phyloP scores from a whole-genome alignment of 2,113 vertebrate species.

The Aviceda subcristata region DNA sequence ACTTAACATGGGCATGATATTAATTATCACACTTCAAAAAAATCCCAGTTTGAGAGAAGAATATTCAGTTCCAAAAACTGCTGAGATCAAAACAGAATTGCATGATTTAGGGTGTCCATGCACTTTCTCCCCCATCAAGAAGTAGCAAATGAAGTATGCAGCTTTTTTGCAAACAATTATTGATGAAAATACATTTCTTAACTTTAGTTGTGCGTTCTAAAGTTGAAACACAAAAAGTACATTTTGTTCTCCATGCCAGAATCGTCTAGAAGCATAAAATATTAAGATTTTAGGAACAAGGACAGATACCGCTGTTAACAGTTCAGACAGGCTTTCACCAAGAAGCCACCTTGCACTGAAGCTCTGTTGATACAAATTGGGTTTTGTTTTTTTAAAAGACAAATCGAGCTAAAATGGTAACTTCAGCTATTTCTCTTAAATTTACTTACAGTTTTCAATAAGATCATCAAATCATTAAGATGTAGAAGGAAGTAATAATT shows the following conservation, averaged over 20 bases:
- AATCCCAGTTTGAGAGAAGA: background rate
- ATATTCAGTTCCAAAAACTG: background rate
- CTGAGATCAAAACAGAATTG: background rate
- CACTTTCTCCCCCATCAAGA: background rate
- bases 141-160: background rate
- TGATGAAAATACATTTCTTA: background rate
- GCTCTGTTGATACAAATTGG: background rate
- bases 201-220: background rate
- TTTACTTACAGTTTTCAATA: background rate
- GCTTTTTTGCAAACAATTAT: background rate
- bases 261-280: fast-evolving
- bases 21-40: background rate
- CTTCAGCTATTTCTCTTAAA: background rate
- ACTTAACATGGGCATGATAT: background rate
- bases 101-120: fast-evolving
- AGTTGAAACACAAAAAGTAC: background rate
- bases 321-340: background rate
- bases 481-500: background rate
- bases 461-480: background rate
- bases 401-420: background rate
- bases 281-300: background rate
- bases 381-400: background rate
- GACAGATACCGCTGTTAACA: background rate
- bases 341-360: background rate
- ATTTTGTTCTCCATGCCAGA: background rate